Conservation (phyloP, 2,113 vertebrate species). For the Nesogale talazaci region DNA sequence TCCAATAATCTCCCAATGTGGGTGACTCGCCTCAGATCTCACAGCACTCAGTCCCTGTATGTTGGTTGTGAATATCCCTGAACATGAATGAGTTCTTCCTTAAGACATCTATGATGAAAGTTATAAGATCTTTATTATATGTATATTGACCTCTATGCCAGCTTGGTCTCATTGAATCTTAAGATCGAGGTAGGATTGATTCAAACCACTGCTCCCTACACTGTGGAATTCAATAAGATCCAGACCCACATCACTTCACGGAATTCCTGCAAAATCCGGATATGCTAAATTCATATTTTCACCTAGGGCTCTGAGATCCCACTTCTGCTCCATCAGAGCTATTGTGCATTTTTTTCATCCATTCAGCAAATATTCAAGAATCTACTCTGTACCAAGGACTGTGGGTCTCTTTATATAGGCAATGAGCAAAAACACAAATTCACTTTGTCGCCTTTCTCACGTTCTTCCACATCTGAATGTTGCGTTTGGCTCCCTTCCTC, state of each 20-base stretch:
- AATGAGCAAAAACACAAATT: background rate
- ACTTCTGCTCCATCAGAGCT: background rate
- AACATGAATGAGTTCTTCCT: conserved; percentile 34
- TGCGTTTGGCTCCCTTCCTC: background rate
- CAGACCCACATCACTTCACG: background rate
- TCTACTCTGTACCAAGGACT: background rate
- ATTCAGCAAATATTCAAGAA: background rate
- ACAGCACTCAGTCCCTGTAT: conserved; percentile 33
- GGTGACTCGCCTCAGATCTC: background rate
- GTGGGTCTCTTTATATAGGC: background rate
- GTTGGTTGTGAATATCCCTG: conserved; percentile 39
- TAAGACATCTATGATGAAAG: conserved; percentile 49
- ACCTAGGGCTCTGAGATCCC: background rate
- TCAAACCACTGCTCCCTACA: background rate
- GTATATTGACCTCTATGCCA: background rate
- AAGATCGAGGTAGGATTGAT: conserved; percentile 2
- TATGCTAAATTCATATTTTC: background rate
- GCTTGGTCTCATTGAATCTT: background rate
- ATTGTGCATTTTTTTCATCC: no score
- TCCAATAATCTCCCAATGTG: conserved; percentile 44
- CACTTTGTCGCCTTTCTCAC: background rate
- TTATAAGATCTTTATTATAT: conserved; percentile 26
- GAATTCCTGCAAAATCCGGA: background rate
- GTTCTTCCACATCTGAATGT: background rate
- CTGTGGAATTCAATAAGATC: background rate